Conservation (phyloP, 2,797 vertebrate genomes). For the Oryzias sinensis region DNA sequence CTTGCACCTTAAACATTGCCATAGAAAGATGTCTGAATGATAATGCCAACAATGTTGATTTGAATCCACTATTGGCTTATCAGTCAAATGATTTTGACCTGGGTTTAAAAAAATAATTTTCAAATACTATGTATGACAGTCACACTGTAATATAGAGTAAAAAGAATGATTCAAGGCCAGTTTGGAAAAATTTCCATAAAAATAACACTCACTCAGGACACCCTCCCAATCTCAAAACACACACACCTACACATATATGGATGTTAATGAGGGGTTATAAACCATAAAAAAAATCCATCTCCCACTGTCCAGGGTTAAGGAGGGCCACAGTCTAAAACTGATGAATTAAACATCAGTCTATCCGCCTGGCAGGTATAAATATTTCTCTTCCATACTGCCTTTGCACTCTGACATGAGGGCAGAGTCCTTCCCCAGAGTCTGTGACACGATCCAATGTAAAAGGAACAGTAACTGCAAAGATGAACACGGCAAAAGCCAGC, state of each 20-base stretch:
- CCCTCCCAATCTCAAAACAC: slow-evolving; percentile 22
- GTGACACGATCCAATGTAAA: slow-evolving; percentile 60
- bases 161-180: too few relatives aligned
- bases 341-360: slow-evolving; percentile 77
- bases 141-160: too few relatives aligned
- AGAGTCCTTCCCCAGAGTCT: slow-evolving; percentile 53
- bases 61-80: too few relatives aligned
- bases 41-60: too few relatives aligned
- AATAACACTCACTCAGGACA: neutral
- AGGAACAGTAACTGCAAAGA: slow-evolving; percentile 45
- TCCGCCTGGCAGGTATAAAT: slow-evolving; percentile 72
- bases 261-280: slow-evolving; percentile 71
- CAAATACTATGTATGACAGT: too few relatives aligned
- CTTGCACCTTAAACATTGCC: too few relatives aligned
- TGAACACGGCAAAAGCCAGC: slow-evolving; percentile 52
- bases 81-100: too few relatives aligned
- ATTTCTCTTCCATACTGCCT: slow-evolving; percentile 72
- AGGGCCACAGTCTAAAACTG: slow-evolving; percentile 51
- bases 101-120: too few relatives aligned
- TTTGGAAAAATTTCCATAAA: too few relatives aligned
- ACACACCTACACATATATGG: slow-evolving; percentile 3
- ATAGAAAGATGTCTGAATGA: too few relatives aligned
- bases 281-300: slow-evolving; percentile 50
- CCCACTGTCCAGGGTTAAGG: slow-evolving; percentile 59
- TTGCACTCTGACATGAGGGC: slow-evolving; percentile 60